Percentiles rank a stretch among this genome's conserved stretches.
These are phyloP conservation scores for Calosoma granatense DNA, from an alignment of 1,140 invertebrate genomes.

Conservation along the genomic window DNA sequence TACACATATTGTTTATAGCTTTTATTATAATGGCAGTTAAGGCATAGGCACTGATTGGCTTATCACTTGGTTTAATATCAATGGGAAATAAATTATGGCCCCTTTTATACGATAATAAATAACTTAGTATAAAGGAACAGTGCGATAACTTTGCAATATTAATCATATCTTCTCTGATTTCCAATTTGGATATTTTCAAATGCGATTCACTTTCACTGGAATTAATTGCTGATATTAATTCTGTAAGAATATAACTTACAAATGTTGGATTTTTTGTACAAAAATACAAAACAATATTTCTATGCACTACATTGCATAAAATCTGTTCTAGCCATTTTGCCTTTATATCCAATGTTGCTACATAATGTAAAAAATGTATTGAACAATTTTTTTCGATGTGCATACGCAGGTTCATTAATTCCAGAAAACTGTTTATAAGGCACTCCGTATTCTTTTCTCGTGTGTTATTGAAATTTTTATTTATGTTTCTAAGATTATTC, in stretches of 20 bases:
- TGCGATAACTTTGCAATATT: constrained; percentile 2
- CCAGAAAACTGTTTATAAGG: constrained; percentile 12
- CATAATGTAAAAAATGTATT: constrained; percentile 11
- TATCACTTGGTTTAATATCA: not conserved
- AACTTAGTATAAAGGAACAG: constrained; percentile 12
- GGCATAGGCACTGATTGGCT: not conserved
- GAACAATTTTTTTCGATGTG: not conserved
- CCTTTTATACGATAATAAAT: constrained; percentile 14
- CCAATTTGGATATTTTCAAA: not conserved
- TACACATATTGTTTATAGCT: not conserved
- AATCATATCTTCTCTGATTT: not conserved
- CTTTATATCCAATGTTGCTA: constrained; percentile 14
- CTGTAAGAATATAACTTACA: constrained; percentile 10
- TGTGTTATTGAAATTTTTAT: constrained; percentile 12
- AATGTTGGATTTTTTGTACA: constrained; percentile 13
- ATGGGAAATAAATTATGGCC: constrained; percentile 2
- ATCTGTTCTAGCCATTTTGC: constrained; percentile 16
- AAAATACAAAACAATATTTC: constrained; percentile 10
- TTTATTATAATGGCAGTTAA: not conserved
- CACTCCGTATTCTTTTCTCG: constrained; percentile 15
- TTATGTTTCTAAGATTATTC: constrained; percentile 10
- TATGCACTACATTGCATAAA: constrained; percentile 9
- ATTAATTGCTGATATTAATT: constrained; percentile 13
- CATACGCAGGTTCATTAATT: constrained; percentile 5
- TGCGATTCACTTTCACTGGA: constrained; percentile 3